These are phyloP conservation scores for Tipula vernalis DNA, from an alignment of 2,888 invertebrate species.

Conservation along the genomic window DNA sequence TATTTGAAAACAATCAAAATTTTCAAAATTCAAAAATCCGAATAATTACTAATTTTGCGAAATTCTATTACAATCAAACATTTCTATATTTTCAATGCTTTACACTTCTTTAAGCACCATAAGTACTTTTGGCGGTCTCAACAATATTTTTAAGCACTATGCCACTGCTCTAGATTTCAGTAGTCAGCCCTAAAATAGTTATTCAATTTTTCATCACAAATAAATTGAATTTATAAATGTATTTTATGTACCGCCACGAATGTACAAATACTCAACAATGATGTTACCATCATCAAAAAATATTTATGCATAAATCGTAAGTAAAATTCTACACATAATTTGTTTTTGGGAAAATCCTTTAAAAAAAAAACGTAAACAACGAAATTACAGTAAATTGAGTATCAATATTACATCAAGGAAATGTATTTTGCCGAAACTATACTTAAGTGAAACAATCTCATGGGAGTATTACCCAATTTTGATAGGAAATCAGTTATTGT, in stretches of 20 bases:
- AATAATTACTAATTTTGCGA: no score
- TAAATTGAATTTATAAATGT: no score
- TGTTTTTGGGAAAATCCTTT: background rate
- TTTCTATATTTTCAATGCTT: no score
- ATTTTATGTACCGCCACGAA: background rate
- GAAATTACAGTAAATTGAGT: background rate
- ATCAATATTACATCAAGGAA: constrained; percentile 4
- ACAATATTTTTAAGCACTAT: no score
- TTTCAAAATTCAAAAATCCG: no score
- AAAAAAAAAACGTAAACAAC: background rate
- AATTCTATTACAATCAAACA: no score
- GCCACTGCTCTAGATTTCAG: no score
- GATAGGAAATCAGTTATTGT: background rate
- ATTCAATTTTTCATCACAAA: no score
- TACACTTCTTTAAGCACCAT: no score
- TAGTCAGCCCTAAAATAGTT: no score
- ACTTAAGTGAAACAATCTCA: background rate
- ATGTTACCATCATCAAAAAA: background rate
- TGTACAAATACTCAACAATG: background rate
- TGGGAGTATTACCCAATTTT: background rate
- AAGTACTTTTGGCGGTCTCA: no score
- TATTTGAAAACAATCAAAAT: no score
- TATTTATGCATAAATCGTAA: background rate
- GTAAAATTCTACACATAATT: background rate
- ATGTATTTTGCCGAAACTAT: background rate